Evolutionary conservation across 2,888 invertebrate genomes (phyloP).

Genomic region (Rotaria socialis): DNA sequence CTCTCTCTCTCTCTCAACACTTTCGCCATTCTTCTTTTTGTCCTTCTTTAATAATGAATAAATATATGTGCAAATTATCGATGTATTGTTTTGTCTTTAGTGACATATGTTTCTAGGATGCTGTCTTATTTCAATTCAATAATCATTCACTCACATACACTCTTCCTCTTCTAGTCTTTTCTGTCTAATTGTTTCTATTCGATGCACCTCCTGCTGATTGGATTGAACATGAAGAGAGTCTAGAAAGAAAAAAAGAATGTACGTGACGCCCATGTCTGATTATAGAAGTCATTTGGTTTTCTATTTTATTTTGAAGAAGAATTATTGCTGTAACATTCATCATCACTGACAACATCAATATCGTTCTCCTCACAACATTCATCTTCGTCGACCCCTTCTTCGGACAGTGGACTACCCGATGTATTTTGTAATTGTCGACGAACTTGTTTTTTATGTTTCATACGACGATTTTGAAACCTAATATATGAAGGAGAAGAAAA

Average conservation of each 20-base stretch:
- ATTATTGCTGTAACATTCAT: slow-evolving; percentile 28
- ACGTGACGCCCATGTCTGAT: slow-evolving; percentile 32
- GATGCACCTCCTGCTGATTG: slow-evolving; percentile 25
- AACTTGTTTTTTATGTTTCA: slow-evolving; percentile 64
- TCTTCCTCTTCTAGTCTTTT: not conserved
- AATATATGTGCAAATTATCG: slow-evolving; percentile 18
- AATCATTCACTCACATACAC: not conserved
- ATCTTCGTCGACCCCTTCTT: not conserved
- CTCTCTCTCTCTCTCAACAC: too few relatives aligned
- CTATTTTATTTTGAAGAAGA: slow-evolving; percentile 17
- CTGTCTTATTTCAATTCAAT: slow-evolving; percentile 14
- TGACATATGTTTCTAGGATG: slow-evolving; percentile 6
- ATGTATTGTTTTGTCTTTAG: not conserved
- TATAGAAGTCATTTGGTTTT: not conserved
- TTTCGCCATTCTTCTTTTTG: not conserved
- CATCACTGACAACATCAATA: slow-evolving; percentile 33
- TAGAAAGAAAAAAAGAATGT: not conserved
- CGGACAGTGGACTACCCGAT: slow-evolving; percentile 14
- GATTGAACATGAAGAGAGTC: slow-evolving; percentile 18
- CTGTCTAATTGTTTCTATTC: slow-evolving; percentile 18
- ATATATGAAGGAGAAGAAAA: not conserved
- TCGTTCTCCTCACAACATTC: slow-evolving; percentile 7
- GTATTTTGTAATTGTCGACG: slow-evolving; percentile 10
- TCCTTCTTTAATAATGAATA: not conserved
- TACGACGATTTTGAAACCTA: slow-evolving; percentile 82